A percentile compares a stretch with the other conserved stretches of the same genome.
Conservation (phyloP, 2,113 vertebrate genomes). For the Echinops telfairi region DNA sequence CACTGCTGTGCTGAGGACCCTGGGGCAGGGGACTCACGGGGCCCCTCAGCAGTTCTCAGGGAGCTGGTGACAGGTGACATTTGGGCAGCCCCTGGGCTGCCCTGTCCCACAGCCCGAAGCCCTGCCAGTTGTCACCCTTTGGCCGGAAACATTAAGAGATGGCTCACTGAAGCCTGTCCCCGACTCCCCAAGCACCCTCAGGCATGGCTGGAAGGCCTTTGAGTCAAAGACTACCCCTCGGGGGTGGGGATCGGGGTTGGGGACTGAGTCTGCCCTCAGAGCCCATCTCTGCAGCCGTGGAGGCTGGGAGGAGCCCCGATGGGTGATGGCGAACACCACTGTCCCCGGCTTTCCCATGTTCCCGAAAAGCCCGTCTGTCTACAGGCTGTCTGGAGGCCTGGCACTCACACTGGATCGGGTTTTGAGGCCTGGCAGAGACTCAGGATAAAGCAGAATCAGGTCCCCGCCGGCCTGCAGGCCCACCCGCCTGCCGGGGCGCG, state of each 20-base stretch:
- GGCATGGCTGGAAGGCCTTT: accelerated
- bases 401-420: background rate
- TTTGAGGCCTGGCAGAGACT: background rate
- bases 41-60: background rate
- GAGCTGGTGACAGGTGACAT: no score
- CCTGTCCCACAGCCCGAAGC: no score
- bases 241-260: background rate
- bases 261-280: accelerated
- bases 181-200: background rate
- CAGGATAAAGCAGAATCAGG: background rate
- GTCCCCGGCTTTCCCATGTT: background rate
- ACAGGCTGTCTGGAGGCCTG: background rate
- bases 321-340: accelerated
- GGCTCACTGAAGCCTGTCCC: no score
- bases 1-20: background rate
- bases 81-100: no score
- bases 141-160: background rate
- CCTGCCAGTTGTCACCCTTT: background rate
- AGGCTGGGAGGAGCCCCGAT: background rate
- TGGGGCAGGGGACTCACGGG: accelerated
- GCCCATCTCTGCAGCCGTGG: accelerated
- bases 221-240: background rate
- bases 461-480: no score
- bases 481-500: accelerated
- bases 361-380: background rate